phyloP scores from a whole-genome alignment of 2,888 invertebrate species.

The Sesia apiformis region DNA sequence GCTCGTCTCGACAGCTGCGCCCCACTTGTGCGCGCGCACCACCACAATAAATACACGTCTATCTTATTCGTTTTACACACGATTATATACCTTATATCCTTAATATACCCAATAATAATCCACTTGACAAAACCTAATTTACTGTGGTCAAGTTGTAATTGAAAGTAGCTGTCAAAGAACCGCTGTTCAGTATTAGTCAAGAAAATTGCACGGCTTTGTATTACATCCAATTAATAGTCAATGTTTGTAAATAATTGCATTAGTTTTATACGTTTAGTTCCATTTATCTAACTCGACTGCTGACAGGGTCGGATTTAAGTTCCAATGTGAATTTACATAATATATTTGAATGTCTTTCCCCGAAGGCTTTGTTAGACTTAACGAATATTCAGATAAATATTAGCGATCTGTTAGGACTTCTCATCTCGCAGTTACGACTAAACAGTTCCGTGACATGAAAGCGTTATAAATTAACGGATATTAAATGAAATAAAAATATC shows the following conservation, averaged over 20 bases:
- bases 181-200: conserved; percentile 53
- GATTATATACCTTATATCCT: conserved; percentile 27
- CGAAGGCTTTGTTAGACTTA: no score
- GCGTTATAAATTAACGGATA: no score
- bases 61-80: conserved; percentile 7
- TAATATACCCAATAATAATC: conserved; percentile 21
- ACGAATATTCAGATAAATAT: no score
- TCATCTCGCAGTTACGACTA: no score
- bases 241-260: conserved; percentile 40
- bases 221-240: conserved; percentile 41
- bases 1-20: conserved; percentile 66
- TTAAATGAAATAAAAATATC: no score
- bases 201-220: conserved; percentile 43
- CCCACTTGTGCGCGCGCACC: conserved; percentile 40
- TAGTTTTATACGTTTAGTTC: conserved; percentile 13
- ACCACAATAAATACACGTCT: not conserved
- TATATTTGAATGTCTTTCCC: not conserved
- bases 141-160: conserved; percentile 30
- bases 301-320: not conserved
- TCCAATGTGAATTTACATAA: not conserved
- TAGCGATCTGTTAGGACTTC: no score
- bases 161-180: conserved; percentile 48
- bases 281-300: not conserved
- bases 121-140: conserved; percentile 18
- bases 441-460: no score